A percentile compares a stretch with the other conserved stretches of the same genome.
phyloP scores from a whole-genome alignment of 2,797 vertebrate species.

The Tapera naevia region DNA sequence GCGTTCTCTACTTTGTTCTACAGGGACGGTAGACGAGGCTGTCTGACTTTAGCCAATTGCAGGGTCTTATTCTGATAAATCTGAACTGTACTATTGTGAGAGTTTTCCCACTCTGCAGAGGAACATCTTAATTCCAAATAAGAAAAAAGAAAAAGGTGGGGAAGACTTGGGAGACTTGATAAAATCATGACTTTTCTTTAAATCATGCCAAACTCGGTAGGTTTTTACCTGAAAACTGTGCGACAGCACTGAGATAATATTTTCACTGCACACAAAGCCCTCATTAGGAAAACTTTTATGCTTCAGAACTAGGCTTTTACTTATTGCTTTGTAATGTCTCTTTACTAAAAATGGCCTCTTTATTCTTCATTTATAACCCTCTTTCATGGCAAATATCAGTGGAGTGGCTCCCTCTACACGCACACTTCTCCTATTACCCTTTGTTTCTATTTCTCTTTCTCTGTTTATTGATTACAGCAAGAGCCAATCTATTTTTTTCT shows the following conservation, averaged over 20 bases:
- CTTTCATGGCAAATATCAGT: not conserved
- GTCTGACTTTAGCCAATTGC: not conserved
- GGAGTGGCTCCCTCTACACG: not conserved
- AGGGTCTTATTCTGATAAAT: not conserved
- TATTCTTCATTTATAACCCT: not conserved
- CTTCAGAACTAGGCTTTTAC: not conserved
- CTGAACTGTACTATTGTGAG: not conserved
- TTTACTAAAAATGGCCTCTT: not conserved
- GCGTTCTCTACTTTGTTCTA: not conserved
- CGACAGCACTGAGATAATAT: not conserved
- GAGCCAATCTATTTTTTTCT: not conserved
- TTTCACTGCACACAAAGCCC: not conserved
- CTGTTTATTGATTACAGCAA: conserved; percentile 40
- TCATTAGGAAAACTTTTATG: not conserved
- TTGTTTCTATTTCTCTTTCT: conserved; percentile 8
- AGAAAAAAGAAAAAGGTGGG: not conserved
- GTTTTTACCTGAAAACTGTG: not conserved
- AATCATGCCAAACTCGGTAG: not conserved
- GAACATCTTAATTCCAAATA: not conserved
- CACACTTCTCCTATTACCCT: not conserved
- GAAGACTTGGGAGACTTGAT: not conserved
- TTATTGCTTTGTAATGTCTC: not conserved
- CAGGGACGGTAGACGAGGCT: not conserved
- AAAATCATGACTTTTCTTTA: not conserved
- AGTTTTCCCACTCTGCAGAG: not conserved